phyloP scores from a whole-genome alignment of 2,888 invertebrate species.

The Noctua fimbriata region DNA sequence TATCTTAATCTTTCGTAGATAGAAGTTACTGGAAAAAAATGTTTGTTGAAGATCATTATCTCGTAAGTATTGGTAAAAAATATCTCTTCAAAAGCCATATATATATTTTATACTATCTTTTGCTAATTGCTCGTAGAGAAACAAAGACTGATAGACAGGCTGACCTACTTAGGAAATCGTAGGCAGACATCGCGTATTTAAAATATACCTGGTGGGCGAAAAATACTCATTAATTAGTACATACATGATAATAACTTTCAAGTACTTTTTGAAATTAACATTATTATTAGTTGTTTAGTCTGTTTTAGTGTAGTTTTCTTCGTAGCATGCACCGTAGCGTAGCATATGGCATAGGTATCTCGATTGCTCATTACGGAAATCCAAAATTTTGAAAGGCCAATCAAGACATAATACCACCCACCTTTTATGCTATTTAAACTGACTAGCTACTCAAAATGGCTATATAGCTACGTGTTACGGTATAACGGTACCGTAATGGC shows the following conservation, averaged over 20 bases:
- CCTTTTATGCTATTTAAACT: neutral
- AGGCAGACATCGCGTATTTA: conserved; percentile 19
- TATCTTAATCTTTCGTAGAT: neutral
- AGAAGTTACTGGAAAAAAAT: conserved; percentile 1
- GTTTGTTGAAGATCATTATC: neutral
- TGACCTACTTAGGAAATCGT: conserved; percentile 38
- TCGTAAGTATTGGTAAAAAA: neutral
- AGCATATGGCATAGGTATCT: neutral
- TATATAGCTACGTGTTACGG: neutral
- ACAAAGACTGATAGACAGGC: conserved; percentile 1
- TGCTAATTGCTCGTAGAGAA: conserved; percentile 39
- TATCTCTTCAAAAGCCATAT: neutral
- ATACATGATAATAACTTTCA: conserved; percentile 16
- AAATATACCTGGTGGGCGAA: conserved; percentile 19
- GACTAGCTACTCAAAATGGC: neutral
- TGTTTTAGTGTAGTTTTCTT: no score
- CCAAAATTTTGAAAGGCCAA: neutral
- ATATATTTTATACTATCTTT: conserved; percentile 20
- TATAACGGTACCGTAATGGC: neutral
- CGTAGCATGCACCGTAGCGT: neutral
- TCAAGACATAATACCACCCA: neutral
- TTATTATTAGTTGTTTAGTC: neutral
- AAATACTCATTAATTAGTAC: conserved; percentile 3
- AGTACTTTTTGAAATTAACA: neutral
- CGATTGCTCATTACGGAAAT: neutral